Conservation (phyloP, 2,797 vertebrate species). For the Artibeus lituratus region DNA sequence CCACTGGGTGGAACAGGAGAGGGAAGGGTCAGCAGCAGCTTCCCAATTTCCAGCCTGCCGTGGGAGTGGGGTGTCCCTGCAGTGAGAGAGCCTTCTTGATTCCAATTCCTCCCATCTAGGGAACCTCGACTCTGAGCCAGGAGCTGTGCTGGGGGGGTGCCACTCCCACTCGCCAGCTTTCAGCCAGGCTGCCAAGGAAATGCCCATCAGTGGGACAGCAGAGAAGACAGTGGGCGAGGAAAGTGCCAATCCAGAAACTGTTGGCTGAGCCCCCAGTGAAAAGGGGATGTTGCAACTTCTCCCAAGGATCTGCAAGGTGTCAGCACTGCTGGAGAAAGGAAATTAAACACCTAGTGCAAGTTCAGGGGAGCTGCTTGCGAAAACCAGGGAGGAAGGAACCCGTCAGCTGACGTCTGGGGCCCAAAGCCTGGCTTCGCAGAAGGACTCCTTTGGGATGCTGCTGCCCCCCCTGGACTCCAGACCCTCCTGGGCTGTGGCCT, state of each 20-base stretch:
- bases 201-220: neutral
- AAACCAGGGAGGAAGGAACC: neutral
- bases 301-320: neutral
- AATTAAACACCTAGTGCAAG: neutral
- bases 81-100: fast-evolving
- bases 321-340: neutral
- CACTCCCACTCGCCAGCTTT: fast-evolving
- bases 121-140: neutral
- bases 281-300: neutral
- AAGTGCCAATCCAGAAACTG: neutral
- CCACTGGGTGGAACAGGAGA: too few relatives aligned
- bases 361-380: neutral
- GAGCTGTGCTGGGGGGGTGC: neutral
- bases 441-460: neutral
- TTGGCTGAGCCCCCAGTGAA: neutral
- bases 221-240: neutral
- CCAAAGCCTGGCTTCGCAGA: fast-evolving
- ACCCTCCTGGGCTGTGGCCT: neutral
- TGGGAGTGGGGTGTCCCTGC: neutral
- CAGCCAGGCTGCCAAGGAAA: neutral
- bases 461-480: neutral
- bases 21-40: too few relatives aligned
- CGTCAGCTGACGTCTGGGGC: fast-evolving
- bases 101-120: neutral
- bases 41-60: too few relatives aligned